Percentiles rank a stretch among this genome's conserved stretches.
These are phyloP conservation scores for Lydus trimaculatus DNA, from an alignment of 2,888 invertebrate species.

Conservation along the genomic window DNA sequence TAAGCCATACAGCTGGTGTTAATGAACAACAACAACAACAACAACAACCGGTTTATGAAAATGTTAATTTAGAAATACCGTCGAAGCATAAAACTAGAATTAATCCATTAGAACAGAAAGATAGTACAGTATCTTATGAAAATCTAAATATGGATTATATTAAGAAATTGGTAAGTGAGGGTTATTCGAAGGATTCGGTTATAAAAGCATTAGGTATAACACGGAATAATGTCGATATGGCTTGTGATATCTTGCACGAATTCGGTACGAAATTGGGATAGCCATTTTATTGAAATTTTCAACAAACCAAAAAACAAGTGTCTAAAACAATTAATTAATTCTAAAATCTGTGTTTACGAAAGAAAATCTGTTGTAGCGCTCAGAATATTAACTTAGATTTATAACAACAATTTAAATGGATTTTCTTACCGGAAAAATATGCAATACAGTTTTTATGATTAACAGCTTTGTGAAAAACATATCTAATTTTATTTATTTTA, in stretches of 20 bases:
- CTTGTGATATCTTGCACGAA: conserved; percentile 71
- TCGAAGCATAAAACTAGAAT: conserved; percentile 48
- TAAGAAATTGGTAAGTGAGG: conserved; percentile 85
- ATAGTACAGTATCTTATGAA: conserved; percentile 72
- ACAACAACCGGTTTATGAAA: conserved; percentile 41
- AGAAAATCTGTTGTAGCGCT: neutral
- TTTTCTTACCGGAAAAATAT: neutral
- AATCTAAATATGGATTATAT: conserved; percentile 93
- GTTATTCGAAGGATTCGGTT: conserved; percentile 90
- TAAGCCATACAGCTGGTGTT: conserved; percentile 53
- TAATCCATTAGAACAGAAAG: conserved; percentile 54
- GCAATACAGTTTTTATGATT: conserved; percentile 17
- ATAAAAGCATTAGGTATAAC: conserved; percentile 92
- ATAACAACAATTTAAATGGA: neutral
- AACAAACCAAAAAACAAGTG: neutral
- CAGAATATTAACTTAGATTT: neutral
- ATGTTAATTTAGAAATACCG: conserved; percentile 50
- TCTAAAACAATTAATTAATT: neutral
- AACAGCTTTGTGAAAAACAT: conserved; percentile 29
- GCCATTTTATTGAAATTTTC: conserved; percentile 19
- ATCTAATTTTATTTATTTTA: conserved; percentile 32
- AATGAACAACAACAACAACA: conserved; percentile 26
- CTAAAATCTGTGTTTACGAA: neutral
- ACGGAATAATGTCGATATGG: conserved; percentile 94
- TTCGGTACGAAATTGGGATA: conserved; percentile 52